phyloP scores from a whole-genome alignment of 1,140 invertebrate genomes.

The Drosophila pseudoobscura region DNA sequence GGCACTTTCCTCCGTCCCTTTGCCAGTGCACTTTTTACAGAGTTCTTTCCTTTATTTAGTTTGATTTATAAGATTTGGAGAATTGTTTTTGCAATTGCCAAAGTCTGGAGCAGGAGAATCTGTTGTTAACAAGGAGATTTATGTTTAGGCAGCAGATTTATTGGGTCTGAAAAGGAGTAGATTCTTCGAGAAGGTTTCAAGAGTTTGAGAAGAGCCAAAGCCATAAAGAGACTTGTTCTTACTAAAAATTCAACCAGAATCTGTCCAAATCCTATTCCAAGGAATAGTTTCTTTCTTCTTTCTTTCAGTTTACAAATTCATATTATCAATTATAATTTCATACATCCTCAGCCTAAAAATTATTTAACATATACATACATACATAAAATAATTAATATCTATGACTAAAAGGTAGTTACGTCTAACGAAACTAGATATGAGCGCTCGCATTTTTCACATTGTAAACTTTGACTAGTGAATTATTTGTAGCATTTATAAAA shows the following conservation, averaged over 20 bases:
- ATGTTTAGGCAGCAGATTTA: slow-evolving; percentile 34
- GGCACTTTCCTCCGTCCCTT: slow-evolving; percentile 8
- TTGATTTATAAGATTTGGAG: slow-evolving; percentile 44
- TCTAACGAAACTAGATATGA: slow-evolving; percentile 68
- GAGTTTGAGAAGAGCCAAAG: neutral
- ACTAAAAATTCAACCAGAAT: too few species aligned
- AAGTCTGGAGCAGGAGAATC: slow-evolving; percentile 14
- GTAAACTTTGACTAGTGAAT: slow-evolving; percentile 82
- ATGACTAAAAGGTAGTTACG: slow-evolving; percentile 22
- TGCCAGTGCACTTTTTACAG: slow-evolving; percentile 23
- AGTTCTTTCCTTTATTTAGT: slow-evolving; percentile 19
- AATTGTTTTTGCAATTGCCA: slow-evolving; percentile 20
- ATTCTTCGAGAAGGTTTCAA: neutral
- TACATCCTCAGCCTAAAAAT: slow-evolving; percentile 59
- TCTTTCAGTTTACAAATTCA: slow-evolving; percentile 11
- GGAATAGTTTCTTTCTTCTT: neutral
- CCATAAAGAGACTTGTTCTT: neutral
- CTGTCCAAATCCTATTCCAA: neutral
- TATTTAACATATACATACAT: slow-evolving; percentile 47
- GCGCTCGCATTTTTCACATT: slow-evolving; percentile 78
- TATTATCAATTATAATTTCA: slow-evolving; percentile 40
- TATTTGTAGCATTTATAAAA: slow-evolving; percentile 63
- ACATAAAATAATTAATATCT: slow-evolving; percentile 26
- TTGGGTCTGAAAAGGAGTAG: neutral
- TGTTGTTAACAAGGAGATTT: slow-evolving; percentile 45